Base-by-base conservation (phyloP, 2,113 vertebrate genomes). In the Clupea harengus region DNA sequence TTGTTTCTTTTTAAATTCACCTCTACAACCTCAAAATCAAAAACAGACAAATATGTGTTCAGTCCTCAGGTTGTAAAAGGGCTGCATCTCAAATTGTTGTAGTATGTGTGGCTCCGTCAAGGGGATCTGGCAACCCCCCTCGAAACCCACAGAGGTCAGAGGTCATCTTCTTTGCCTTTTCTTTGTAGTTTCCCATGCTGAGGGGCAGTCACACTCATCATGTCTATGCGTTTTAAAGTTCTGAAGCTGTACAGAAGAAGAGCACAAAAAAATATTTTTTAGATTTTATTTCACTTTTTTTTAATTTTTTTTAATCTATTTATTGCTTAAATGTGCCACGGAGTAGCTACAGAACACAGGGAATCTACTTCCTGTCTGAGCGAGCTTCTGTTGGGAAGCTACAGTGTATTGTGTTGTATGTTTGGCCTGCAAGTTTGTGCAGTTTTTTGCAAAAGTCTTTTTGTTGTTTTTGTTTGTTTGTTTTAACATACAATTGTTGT, bases 401-500 rank as follows among this genome's bases (percentile, higher is more conserved):
- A 25, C 25, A 28, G n/a, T 28, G 32, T 72, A 72, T 32, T 72
- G 81, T 39, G 25, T 47, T 67, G 84, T 88, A 82, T 85, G 82
- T 88, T 72, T 89, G 72, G 82, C 86, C 86, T 88, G 88, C 85
- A 85, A 32, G 83, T 84, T 89, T 88, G 22, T 89, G 60, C 86
- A 25, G 64, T 72, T 44, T 64, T 39, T 72, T 72, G 25, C 64
- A 11, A 10, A 72, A 25, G 64, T 72, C 25, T 32, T 25, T 28
- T 72, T 72, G 22, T 72, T 39, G 0, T 72, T 72, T 64, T 57
- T 83, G 80, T 88, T 83, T 91, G 88, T 90, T 89, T 39, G 39
- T n/a, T 87, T 87, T 85, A 89, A 86, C 46, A 64, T 52, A 82
- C 57, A 88, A 84, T 88, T 91, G 82, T 87, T 72, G 89, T 87